Evolutionary conservation across 2,888 invertebrate species (phyloP).

Genomic region (Periphyllus acericola): DNA sequence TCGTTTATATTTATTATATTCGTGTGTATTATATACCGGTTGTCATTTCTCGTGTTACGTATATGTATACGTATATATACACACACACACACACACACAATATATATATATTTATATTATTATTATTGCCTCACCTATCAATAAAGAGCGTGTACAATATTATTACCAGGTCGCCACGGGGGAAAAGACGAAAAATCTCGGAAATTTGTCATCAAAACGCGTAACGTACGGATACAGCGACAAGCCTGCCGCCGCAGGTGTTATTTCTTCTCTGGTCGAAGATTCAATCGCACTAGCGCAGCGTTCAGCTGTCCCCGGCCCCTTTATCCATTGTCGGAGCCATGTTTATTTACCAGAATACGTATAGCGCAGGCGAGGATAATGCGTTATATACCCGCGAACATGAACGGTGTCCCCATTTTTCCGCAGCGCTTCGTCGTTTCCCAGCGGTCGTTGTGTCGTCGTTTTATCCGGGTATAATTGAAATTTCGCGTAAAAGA

Average conservation of each 20-base stretch:
- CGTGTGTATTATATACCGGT: neutral
- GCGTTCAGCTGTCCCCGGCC: neutral
- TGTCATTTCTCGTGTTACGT: neutral
- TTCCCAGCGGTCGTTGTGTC: neutral
- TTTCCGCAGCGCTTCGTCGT: neutral
- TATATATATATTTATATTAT: neutral
- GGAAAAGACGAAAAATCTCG: neutral
- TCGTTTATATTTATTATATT: constrained; percentile 17
- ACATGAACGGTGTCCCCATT: constrained; percentile 10
- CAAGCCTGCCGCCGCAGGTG: constrained; percentile 43
- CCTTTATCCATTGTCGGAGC: constrained; percentile 21
- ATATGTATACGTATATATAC: neutral
- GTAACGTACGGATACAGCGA: neutral
- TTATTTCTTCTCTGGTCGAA: constrained; percentile 27
- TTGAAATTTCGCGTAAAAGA: constrained; percentile 23
- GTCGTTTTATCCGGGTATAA: neutral
- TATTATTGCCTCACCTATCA: neutral
- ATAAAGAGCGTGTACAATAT: neutral
- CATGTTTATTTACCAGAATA: constrained; percentile 45
- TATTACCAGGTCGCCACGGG: neutral
- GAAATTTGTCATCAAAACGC: constrained; percentile 40
- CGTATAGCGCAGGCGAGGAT: neutral
- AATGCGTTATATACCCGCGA: neutral
- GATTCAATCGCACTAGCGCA: constrained; percentile 55
- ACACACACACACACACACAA: neutral